Evolutionary conservation across 2,113 vertebrate species (phyloP).

Genomic region (Hypanus sabinus): DNA sequence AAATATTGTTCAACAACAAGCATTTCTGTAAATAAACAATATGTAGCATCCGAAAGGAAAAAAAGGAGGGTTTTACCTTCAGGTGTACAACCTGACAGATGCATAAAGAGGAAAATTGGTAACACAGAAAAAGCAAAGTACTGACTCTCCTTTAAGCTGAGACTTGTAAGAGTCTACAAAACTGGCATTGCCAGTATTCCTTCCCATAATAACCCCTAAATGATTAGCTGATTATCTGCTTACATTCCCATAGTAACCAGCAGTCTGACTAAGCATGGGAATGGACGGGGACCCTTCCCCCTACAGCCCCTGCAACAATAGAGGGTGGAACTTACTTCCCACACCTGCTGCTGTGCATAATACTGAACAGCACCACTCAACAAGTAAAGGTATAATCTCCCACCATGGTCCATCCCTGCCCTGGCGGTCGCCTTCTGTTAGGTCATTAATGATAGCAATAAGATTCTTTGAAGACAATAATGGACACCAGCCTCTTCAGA

Average conservation of each 20-base stretch:
- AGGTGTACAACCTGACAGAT: too few relatives aligned
- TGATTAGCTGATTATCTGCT: neutral
- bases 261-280: neutral
- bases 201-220: neutral
- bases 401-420: neutral
- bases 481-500: neutral
- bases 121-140: neutral
- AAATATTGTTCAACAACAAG: neutral
- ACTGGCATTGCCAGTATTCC: neutral
- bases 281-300: neutral
- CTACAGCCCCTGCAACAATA: constrained; percentile 9
- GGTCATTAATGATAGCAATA: constrained; percentile 34
- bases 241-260: constrained; percentile 27
- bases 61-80: neutral
- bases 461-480: neutral
- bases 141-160: neutral
- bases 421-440: neutral
- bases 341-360: constrained; percentile 28
- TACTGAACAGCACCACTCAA: neutral
- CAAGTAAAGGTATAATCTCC: constrained; percentile 24
- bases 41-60: neutral
- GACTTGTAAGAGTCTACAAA: neutral
- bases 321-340: constrained; percentile 22
- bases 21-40: neutral
- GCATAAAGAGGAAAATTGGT: neutral